Percentiles rank a stretch among this genome's conserved stretches.
Conservation (phyloP, 2,888 invertebrate genomes). For the Brachyopa scutellaris region DNA sequence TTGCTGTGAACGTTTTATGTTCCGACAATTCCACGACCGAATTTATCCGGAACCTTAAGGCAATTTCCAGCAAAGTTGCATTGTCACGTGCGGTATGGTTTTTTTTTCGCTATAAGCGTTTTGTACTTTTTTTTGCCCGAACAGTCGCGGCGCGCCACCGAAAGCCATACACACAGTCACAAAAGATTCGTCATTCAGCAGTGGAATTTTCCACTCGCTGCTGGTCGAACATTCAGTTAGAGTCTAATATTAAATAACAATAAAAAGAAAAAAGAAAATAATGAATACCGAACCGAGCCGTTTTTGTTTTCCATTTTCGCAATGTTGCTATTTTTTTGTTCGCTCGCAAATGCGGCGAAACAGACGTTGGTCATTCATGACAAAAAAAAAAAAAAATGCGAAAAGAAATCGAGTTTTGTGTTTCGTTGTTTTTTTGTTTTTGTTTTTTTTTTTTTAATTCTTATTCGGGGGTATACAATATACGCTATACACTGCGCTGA, state of each 20-base stretch:
- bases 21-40: constrained; percentile 17
- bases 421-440: not conserved
- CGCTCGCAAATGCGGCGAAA: constrained; percentile 16
- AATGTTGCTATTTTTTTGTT: constrained; percentile 25
- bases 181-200: constrained; percentile 49
- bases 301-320: constrained; percentile 34
- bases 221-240: constrained; percentile 13
- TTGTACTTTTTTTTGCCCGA: constrained; percentile 18
- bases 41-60: constrained; percentile 3
- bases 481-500: no score
- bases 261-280: constrained; percentile 10
- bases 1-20: constrained; percentile 1
- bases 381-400: not conserved
- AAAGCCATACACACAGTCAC: constrained; percentile 34
- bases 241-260: constrained; percentile 58
- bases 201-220: constrained; percentile 61
- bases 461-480: not conserved
- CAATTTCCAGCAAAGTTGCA: constrained; percentile 44
- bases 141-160: constrained; percentile 20
- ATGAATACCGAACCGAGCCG: constrained; percentile 16
- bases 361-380: constrained; percentile 21
- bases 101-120: constrained; percentile 33
- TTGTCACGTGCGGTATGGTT: constrained; percentile 47
- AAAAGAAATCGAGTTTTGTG: constrained; percentile 8
- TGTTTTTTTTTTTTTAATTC: not conserved